Evolutionary conservation across 2,888 invertebrate genomes (phyloP).

Genomic region (Andrena bicolor): DNA sequence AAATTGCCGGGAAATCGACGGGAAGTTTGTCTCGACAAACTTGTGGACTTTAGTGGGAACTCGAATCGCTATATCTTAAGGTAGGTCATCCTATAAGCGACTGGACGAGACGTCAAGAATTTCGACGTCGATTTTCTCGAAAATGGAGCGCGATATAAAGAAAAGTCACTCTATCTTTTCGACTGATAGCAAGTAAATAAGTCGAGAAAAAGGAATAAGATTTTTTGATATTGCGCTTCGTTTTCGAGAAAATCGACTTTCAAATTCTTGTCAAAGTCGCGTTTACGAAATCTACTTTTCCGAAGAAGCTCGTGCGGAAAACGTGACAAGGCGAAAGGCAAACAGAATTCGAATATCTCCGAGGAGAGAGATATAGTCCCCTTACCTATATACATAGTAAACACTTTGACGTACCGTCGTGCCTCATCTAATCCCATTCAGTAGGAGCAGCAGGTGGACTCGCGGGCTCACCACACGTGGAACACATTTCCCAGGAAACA

Average conservation of each 20-base stretch:
- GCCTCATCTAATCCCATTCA: conserved; percentile 67
- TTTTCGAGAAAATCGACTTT: no score
- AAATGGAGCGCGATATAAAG: no score
- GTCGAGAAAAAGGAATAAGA: no score
- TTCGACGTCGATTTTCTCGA: no score
- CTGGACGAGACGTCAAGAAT: no score
- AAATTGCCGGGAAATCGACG: conserved; percentile 54
- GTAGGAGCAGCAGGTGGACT: conserved; percentile 64
- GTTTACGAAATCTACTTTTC: no score
- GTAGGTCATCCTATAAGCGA: not conserved
- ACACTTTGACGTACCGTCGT: conserved; percentile 64
- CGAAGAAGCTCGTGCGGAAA: no score
- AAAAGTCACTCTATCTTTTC: no score
- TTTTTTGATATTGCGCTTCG: no score
- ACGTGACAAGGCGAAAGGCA: not conserved
- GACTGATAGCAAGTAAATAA: no score
- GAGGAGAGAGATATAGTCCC: not conserved
- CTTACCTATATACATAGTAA: not conserved
- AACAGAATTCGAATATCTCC: not conserved
- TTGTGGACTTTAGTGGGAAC: not conserved
- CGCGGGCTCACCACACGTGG: conserved; percentile 65
- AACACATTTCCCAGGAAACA: conserved; percentile 62
- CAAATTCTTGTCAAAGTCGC: no score
- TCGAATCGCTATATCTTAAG: not conserved
- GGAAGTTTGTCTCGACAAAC: conserved; percentile 28